Evolutionary conservation across 2,113 vertebrate genomes (phyloP).

Genomic region (Phylloscopus whistleri): DNA sequence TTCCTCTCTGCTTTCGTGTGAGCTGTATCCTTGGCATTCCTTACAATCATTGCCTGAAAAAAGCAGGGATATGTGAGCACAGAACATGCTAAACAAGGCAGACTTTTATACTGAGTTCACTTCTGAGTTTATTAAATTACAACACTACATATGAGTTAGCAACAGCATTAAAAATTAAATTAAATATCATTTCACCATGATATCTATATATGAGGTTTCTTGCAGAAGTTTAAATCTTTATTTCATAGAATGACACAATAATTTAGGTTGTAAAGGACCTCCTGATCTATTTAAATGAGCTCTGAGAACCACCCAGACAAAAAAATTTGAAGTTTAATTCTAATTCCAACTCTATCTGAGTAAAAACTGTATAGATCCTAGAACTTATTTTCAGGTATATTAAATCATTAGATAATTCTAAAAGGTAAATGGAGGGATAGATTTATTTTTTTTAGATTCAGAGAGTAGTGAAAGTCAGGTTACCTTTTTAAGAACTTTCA

Average conservation of each 20-base stretch:
- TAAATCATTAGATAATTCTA: neutral
- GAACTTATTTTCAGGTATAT: neutral
- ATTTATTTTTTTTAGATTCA: neutral
- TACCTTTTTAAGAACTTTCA: slow-evolving; percentile 99
- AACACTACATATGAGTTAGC: neutral
- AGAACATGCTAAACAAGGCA: neutral
- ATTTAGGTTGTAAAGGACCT: neutral
- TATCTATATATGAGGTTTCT: neutral
- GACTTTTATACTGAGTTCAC: neutral
- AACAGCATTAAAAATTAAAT: neutral
- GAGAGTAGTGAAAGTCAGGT: neutral
- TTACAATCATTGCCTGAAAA: slow-evolving; percentile 94
- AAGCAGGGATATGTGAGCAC: slow-evolving; percentile 43
- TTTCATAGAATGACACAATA: neutral
- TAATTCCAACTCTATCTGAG: neutral
- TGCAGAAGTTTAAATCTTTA: neutral
- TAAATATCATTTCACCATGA: neutral
- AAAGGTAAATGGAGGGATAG: neutral
- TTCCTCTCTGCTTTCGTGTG: slow-evolving; percentile 97
- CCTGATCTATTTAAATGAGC: neutral
- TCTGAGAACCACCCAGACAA: neutral
- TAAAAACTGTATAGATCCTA: neutral
- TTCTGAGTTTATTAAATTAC: neutral
- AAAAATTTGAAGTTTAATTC: neutral
- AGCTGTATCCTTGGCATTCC: slow-evolving; percentile 97